Conservation (phyloP, 2,797 vertebrate genomes). For the Alcedo atthis region DNA sequence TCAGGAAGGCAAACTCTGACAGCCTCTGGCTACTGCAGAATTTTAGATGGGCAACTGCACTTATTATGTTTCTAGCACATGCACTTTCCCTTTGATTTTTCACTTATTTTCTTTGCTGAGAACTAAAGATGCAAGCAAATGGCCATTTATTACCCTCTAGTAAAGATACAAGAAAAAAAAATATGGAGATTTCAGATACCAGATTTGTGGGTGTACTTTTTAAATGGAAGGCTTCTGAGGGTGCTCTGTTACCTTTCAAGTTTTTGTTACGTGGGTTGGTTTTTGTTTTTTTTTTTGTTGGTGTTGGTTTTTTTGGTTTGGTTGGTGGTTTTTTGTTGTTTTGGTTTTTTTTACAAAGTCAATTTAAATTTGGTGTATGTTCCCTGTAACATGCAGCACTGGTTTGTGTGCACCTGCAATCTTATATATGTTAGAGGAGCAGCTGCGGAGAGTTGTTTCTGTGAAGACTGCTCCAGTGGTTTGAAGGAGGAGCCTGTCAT, state of each 20-base stretch:
- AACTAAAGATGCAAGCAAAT: not conserved
- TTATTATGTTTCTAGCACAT: not conserved
- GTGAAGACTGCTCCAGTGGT: not conserved
- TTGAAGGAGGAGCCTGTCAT: not conserved
- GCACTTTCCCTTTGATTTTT: not conserved
- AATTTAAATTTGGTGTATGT: not conserved
- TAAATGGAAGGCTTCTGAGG: not conserved
- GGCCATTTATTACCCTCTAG: not conserved
- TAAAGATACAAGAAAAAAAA: not conserved
- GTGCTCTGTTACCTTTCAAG: not conserved
- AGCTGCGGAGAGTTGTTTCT: not conserved
- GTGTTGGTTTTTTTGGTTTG: too few relatives aligned
- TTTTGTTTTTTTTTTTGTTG: not conserved
- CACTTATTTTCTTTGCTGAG: not conserved
- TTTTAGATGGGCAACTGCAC: not conserved
- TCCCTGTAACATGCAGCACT: not conserved
- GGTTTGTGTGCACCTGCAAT: not conserved
- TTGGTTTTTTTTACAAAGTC: not conserved
- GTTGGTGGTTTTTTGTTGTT: too few relatives aligned
- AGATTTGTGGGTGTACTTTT: not conserved
- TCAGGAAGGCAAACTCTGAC: not conserved
- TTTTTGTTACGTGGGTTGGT: not conserved
- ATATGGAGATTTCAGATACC: not conserved
- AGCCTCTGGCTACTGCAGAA: not conserved
- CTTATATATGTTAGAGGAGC: not conserved